A percentile compares a stretch with the other conserved stretches of the same genome.
These are phyloP conservation scores for Capitella teleta DNA, from an alignment of 1,140 invertebrate genomes.

Conservation along the genomic window DNA sequence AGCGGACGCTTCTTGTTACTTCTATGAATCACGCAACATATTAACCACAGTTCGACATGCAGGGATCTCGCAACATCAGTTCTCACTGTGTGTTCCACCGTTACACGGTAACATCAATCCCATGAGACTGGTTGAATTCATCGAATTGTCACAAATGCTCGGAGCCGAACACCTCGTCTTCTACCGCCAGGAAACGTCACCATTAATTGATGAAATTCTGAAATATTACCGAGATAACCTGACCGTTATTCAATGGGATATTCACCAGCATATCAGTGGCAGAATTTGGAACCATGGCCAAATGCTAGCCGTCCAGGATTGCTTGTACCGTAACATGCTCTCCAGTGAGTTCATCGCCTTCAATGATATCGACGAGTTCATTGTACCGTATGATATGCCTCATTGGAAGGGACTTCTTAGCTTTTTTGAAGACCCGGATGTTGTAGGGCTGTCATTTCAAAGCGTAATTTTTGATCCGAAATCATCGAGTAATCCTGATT, in stretches of 20 bases:
- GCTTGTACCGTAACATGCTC: conserved; percentile 33
- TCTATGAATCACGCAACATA: no score
- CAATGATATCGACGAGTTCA: conserved; percentile 37
- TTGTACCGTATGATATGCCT: conserved; percentile 31
- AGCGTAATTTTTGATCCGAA: no score
- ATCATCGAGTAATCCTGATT: no score
- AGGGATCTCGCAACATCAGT: not conserved
- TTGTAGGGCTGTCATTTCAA: no score
- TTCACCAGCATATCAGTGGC: conserved; percentile 17
- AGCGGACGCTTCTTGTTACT: no score
- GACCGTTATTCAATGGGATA: conserved; percentile 20
- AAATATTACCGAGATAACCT: conserved; percentile 13
- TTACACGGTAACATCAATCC: conserved; percentile 28
- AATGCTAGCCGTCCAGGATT: conserved; percentile 32
- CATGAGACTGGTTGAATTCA: conserved; percentile 28
- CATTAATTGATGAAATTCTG: not conserved
- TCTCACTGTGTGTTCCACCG: conserved; percentile 30
- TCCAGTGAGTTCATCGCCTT: conserved; percentile 28
- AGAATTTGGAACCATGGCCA: conserved; percentile 38
- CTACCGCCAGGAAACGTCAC: conserved; percentile 20
- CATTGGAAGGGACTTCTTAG: no score
- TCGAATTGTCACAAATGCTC: conserved; percentile 31
- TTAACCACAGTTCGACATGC: no score
- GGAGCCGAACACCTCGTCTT: conserved; percentile 29
- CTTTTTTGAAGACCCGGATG: no score